Base-by-base conservation (phyloP, 1,140 invertebrate species). In the Odontomachus brunneus region DNA sequence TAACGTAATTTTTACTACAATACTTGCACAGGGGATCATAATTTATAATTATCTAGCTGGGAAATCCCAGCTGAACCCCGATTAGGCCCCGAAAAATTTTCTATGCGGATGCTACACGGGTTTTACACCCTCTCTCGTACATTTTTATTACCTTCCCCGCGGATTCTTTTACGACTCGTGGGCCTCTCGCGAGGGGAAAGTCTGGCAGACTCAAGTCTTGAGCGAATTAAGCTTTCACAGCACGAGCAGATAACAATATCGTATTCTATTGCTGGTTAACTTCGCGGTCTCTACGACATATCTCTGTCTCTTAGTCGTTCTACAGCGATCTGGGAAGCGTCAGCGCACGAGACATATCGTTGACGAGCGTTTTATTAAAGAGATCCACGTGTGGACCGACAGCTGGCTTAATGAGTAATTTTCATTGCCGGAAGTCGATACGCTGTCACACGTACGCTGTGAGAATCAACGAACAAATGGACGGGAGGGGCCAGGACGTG, bases 391-490 rank as follows among this genome's bases (percentile, higher is more conserved):
- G 49, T 67, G 60, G 55, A 24, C n/a, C 38, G 69, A 59, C 19
- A 57, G 66, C 14, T 62, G 26, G 19, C 53, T 74, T 82, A 82
- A 74, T 74, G 59, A 62, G 22, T 51, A 51, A 74, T 62, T 82
- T 38, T 82, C 19, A 0, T 44, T 7, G 11, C 7, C 48, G 29
- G 22, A 73, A 82, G 15, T 15, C 67, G n/a, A 81, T 51, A 48
- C 19, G 29, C 15, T 29, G 48, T 74, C 57, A 22, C 44, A 29
- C 38, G 38, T 44, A 44, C n/a, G 26, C 38, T 12, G 22, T 29
- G 65, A 80, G 63, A 80, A 48, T 71, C 17, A 57, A 69, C 19
- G 44, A 74, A 60, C 9, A 44, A 11, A 11, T 1, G 38, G 38
- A 11, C 9, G 38, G 38, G 9, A 4, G 9, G 24, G n/a, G 60